Conservation (phyloP, 92 coral and sea anemone genomes). For the Phymanthus crucifer region DNA sequence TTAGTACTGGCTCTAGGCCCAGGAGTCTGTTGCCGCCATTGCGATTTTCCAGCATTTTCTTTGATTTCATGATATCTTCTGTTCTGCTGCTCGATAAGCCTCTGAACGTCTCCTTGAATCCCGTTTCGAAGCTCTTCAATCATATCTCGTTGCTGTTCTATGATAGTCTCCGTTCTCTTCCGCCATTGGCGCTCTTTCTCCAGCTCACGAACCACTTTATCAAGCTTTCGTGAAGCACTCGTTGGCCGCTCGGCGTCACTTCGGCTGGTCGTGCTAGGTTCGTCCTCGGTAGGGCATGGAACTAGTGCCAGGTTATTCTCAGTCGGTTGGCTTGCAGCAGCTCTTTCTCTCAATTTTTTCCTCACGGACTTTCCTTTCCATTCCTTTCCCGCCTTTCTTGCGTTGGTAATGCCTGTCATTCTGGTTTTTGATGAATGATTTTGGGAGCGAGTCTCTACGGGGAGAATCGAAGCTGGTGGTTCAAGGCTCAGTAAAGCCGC, state of each 20-base stretch:
- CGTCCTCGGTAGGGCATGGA: neutral
- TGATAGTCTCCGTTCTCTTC: conserved; percentile 60
- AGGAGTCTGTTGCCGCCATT: neutral
- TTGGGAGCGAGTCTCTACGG: neutral
- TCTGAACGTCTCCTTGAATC: conserved; percentile 67
- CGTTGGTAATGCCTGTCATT: conserved; percentile 3
- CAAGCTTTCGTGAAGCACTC: conserved; percentile 21
- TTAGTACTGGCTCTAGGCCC: neutral
- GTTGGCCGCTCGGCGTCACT: conserved; percentile 3
- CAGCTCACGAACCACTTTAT: conserved; percentile 32
- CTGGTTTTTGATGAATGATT: neutral
- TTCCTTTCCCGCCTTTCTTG: conserved; percentile 24
- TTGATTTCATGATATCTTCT: conserved; percentile 76
- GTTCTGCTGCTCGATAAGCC: conserved; percentile 71
- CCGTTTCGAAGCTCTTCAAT: conserved; percentile 78
- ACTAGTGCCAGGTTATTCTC: conserved; percentile 9
- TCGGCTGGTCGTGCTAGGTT: neutral
- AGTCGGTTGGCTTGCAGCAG: neutral
- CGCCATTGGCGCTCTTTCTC: conserved; percentile 74
- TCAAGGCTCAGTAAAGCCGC: neutral
- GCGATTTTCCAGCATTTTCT: conserved; percentile 25
- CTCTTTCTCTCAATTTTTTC: neutral
- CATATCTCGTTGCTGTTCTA: conserved; percentile 61
- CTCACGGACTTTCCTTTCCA: conserved; percentile 25
- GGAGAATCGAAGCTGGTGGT: neutral